A percentile compares a stretch with the other conserved stretches of the same genome.
phyloP scores from a whole-genome alignment of 2,888 invertebrate genomes.

The Ichneumon xanthorius region DNA sequence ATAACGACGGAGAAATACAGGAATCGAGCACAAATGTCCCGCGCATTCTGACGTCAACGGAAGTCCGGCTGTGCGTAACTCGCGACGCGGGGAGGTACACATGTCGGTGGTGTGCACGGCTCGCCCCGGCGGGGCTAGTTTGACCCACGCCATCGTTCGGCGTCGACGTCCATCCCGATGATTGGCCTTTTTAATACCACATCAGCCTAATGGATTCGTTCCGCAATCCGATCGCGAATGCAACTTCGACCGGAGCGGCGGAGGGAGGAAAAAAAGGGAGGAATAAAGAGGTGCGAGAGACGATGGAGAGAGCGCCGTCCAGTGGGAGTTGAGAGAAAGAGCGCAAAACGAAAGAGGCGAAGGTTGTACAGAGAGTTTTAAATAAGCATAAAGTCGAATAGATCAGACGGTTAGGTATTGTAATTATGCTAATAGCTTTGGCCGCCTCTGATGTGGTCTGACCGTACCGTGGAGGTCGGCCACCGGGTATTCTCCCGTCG shows the following conservation, averaged over 20 bases:
- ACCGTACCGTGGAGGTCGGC: conserved; percentile 41
- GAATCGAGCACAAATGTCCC: conserved; percentile 33
- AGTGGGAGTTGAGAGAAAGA: neutral
- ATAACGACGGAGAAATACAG: conserved; percentile 1
- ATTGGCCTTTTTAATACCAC: conserved; percentile 81
- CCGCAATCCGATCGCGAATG: conserved; percentile 81
- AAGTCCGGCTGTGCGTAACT: conserved; percentile 20
- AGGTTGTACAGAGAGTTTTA: conserved; percentile 70
- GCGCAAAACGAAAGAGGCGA: conserved; percentile 14
- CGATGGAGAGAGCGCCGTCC: neutral
- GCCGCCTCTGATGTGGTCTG: conserved; percentile 81
- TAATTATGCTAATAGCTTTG: conserved; percentile 85
- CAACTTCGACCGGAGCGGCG: conserved; percentile 30
- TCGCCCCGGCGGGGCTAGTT: neutral
- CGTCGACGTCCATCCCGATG: conserved; percentile 75
- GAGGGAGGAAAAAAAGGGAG: conserved; percentile 8
- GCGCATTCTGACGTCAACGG: conserved; percentile 18
- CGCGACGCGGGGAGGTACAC: conserved; percentile 7
- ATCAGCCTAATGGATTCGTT: conserved; percentile 83
- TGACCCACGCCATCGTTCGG: conserved; percentile 46
- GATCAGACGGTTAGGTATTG: conserved; percentile 82
- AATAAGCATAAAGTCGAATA: conserved; percentile 83
- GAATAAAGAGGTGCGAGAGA: conserved; percentile 27
- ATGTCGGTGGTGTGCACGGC: conserved; percentile 24
- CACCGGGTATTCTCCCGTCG: conserved; percentile 52